A percentile compares a stretch with the other conserved stretches of the same genome.
phyloP scores from a whole-genome alignment of 1,140 invertebrate genomes.

The Mylabris phalerata region DNA sequence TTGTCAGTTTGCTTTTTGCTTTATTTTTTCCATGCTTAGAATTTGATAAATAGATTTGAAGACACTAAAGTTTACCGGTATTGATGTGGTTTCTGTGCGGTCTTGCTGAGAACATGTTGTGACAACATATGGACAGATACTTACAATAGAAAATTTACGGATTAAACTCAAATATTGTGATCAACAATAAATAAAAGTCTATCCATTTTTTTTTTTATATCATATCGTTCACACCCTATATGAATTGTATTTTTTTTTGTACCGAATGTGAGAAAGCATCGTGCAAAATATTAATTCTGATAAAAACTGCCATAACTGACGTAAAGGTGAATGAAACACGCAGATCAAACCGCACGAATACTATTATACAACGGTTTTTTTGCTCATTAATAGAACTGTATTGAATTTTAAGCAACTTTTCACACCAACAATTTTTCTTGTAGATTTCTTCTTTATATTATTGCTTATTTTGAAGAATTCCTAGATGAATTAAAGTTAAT shows the following conservation, averaged over 20 bases:
- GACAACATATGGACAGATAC: constrained; percentile 7
- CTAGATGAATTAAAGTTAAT: too few species aligned
- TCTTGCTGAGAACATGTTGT: constrained; percentile 8
- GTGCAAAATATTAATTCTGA: constrained; percentile 12
- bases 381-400: too few species aligned
- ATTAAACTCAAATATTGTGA: background rate
- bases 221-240: too few species aligned
- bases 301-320: constrained; percentile 15
- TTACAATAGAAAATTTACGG: constrained; percentile 9
- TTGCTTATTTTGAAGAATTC: too few species aligned
- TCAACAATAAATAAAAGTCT: too few species aligned
- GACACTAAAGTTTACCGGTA: constrained; percentile 6
- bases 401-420: too few species aligned
- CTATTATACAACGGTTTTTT: too few species aligned
- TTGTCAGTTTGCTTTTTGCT: constrained; percentile 1
- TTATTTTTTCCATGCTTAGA: background rate
- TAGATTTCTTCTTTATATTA: too few species aligned
- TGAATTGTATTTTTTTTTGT: too few species aligned
- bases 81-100: constrained; percentile 9
- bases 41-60: constrained; percentile 12
- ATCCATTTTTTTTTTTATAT: too few species aligned
- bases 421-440: too few species aligned
- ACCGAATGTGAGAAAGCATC: constrained; percentile 1
- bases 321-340: constrained; percentile 11
- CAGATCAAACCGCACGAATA: constrained; percentile 12